phyloP scores from a whole-genome alignment of 2,888 invertebrate genomes.

The Nemoura dubitans region DNA sequence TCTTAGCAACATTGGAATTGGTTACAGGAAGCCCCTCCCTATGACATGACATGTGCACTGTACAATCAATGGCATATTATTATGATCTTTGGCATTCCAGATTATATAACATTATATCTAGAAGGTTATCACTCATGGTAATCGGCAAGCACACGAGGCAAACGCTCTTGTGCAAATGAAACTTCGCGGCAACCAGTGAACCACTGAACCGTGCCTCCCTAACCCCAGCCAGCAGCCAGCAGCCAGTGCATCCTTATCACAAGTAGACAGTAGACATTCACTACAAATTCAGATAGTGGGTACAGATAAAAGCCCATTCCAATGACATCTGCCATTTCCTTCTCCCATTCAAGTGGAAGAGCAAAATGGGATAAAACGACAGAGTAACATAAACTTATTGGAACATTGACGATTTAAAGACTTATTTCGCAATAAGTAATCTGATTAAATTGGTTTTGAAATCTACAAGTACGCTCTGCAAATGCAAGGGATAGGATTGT shows the following conservation, averaged over 20 bases:
- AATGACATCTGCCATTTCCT: not conserved
- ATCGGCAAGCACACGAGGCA: not conserved
- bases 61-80: no score
- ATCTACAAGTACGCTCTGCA: not conserved
- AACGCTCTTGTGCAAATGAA: not conserved
- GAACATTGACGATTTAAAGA: not conserved
- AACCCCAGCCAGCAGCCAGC: not conserved
- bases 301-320: conserved; percentile 5
- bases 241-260: not conserved
- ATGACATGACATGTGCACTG: no score
- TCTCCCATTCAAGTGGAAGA: not conserved
- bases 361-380: no score
- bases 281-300: not conserved
- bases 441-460: not conserved
- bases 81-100: not conserved
- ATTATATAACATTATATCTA: not conserved
- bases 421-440: conserved; percentile 7
- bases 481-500: not conserved
- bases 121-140: not conserved
- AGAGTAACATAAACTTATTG: not conserved
- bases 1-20: no score
- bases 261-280: not conserved
- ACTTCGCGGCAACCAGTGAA: not conserved
- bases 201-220: not conserved
- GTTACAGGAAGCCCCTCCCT: no score